phyloP scores from a whole-genome alignment of 1,140 invertebrate genomes.

The Pseudomyrmex concolor region DNA sequence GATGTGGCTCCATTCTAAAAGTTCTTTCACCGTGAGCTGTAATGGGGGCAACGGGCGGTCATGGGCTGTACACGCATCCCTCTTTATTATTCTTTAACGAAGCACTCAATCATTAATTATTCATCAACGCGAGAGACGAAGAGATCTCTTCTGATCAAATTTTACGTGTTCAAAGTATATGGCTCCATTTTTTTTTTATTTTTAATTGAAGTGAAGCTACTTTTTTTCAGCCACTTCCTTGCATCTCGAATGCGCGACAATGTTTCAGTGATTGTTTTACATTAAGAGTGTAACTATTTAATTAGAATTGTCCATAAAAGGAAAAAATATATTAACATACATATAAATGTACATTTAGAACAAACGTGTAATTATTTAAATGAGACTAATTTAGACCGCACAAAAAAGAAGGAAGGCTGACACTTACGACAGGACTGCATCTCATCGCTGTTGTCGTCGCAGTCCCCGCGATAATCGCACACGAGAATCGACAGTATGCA shows the following conservation, averaged over 20 bases:
- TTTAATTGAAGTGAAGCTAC: too few relatives aligned
- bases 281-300: too few relatives aligned
- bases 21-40: slow-evolving; percentile 48
- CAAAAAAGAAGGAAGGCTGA: not conserved
- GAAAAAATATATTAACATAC: too few relatives aligned
- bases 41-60: slow-evolving; percentile 42
- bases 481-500: slow-evolving; percentile 94
- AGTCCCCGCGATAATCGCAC: slow-evolving; percentile 96
- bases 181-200: slow-evolving; percentile 7
- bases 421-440: slow-evolving; percentile 95
- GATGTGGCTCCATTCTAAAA: slow-evolving; percentile 53
- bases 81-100: slow-evolving; percentile 59
- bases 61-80: slow-evolving; percentile 43
- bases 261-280: too few relatives aligned
- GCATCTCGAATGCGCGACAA: too few relatives aligned
- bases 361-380: not conserved
- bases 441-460: slow-evolving; percentile 95
- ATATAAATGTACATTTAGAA: too few relatives aligned
- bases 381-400: not conserved
- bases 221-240: too few relatives aligned
- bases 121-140: slow-evolving; percentile 27
- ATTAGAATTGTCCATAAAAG: too few relatives aligned
- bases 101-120: slow-evolving; percentile 52
- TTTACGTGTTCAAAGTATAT: not conserved
- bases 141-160: slow-evolving; percentile 16